Evolutionary conservation across 92 coral and sea anemone genomes (phyloP), one percentile per base, ranked within the genome.

Genomic region (Palythoa grandis): DNA sequence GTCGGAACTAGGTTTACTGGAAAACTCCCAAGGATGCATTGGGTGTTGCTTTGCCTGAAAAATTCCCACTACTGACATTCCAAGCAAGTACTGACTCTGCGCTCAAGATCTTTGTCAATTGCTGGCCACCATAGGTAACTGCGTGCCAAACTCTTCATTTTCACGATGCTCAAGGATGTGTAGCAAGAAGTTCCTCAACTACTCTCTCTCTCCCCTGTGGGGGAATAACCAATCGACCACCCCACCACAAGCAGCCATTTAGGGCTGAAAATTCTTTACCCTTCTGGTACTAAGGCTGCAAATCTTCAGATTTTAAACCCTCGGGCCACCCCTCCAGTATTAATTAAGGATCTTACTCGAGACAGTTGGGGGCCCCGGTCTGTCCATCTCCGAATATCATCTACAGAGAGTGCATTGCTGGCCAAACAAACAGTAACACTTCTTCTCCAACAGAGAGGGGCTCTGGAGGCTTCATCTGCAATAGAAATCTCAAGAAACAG

Each of bases 11-110:
- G 35, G 35, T 29, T 29, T 29, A 29, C 35, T 29, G 1, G 35
- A 29, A 29, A 29, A 29, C 35, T 29, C 35, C 35, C 35, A 29
- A 29, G 35, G 35, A 1, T 29, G 35, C 35, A 29, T 1, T 29
- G 35, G 35, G 35, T 29, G 35, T 29, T 29, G 35, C 35, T 29
- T 29, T 29, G 1, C 35, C 35, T 60, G 86, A 40, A 58, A 61
- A 56, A 74, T 82, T 82, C 86, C 60, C 72, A 58, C 72, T 9
- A 25, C 74, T 82, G 86, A 39, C 86, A 82, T 12, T 82, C 72
- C 0, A 7, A 47, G 60, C 86, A 82, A 6, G 72, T 13, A 5
- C 60, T 24, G n/a, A 82, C 86, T 53, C 43, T 58, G 66, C 86
- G 43, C 74, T 82, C 72, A 3, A 82, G 50, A 23, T 58, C 86